These are phyloP conservation scores for Penelope pileata DNA, from an alignment of 2,113 vertebrate genomes.

Conservation along the genomic window DNA sequence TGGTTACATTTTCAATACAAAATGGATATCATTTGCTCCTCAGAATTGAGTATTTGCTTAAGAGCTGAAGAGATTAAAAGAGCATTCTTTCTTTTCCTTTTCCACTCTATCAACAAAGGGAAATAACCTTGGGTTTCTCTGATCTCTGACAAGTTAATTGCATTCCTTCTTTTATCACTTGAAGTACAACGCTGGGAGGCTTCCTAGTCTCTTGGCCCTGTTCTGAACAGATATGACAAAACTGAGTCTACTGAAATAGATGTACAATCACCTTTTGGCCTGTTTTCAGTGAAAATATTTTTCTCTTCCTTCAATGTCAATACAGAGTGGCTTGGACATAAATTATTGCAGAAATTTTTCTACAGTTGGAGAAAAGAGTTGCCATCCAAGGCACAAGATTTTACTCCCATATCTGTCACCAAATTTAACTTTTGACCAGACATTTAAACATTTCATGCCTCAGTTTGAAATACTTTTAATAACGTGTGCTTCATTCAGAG, in stretches of 20 bases:
- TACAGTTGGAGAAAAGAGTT: neutral
- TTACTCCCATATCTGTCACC: neutral
- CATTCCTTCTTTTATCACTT: slow-evolving; percentile 24
- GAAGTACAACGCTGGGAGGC: neutral
- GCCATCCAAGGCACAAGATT: neutral
- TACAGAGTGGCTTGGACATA: slow-evolving; percentile 18
- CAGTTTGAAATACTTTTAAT: neutral
- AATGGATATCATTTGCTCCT: neutral
- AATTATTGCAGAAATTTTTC: slow-evolving; percentile 37
- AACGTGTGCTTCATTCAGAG: neutral
- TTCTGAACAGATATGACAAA: slow-evolving; percentile 35
- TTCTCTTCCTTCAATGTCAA: neutral
- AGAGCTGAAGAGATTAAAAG: neutral
- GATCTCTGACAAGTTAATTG: slow-evolving; percentile 14
- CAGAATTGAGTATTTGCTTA: slow-evolving; percentile 33
- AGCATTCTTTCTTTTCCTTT: neutral
- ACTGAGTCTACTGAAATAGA: slow-evolving; percentile 35
- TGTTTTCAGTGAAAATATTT: neutral
- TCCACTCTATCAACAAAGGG: neutral
- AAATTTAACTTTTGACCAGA: neutral
- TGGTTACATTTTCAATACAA: slow-evolving; percentile 55
- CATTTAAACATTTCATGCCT: neutral
- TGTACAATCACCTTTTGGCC: neutral
- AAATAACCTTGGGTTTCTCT: slow-evolving; percentile 19
- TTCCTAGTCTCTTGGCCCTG: neutral